Conservation (phyloP, 1,140 invertebrate genomes). For the Hermetia illucens region DNA sequence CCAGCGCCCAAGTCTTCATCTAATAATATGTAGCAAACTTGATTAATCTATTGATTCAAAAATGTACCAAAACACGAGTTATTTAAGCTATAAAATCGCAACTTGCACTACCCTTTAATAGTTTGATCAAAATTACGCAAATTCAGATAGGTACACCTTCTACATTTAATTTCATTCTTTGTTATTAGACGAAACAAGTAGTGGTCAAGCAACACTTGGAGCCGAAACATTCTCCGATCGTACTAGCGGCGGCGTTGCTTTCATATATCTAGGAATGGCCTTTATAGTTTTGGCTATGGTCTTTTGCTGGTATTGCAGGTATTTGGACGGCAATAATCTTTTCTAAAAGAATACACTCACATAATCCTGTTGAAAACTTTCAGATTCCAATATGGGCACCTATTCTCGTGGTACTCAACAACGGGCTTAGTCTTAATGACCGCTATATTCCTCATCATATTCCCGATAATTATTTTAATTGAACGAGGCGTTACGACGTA, state of each 20-base stretch:
- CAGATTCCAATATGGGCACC: constrained; percentile 6
- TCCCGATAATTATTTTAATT: constrained; percentile 5
- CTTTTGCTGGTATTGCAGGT: constrained; percentile 6
- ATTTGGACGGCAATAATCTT: not conserved
- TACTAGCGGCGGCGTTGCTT: not conserved
- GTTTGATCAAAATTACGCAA: not conserved
- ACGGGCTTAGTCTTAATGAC: constrained; percentile 4
- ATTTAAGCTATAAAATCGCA: no score
- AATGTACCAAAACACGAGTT: not conserved
- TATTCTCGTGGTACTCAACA: constrained; percentile 8
- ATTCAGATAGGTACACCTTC: not conserved
- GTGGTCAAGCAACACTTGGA: not conserved
- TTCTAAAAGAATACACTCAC: not conserved
- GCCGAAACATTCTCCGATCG: not conserved
- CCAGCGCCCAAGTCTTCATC: not conserved
- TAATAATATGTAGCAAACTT: not conserved
- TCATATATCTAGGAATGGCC: not conserved
- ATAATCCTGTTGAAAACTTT: not conserved
- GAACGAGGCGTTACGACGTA: constrained; percentile 3
- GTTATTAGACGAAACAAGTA: not conserved
- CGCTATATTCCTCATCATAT: constrained; percentile 3
- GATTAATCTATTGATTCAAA: not conserved
- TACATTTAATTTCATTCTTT: not conserved
- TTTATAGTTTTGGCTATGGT: not conserved
- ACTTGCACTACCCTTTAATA: no score